Percentiles rank a stretch among this genome's conserved stretches.
Evolutionary conservation across 2,888 invertebrate species (phyloP).

Genomic region (Acanthoscelides obtectus): DNA sequence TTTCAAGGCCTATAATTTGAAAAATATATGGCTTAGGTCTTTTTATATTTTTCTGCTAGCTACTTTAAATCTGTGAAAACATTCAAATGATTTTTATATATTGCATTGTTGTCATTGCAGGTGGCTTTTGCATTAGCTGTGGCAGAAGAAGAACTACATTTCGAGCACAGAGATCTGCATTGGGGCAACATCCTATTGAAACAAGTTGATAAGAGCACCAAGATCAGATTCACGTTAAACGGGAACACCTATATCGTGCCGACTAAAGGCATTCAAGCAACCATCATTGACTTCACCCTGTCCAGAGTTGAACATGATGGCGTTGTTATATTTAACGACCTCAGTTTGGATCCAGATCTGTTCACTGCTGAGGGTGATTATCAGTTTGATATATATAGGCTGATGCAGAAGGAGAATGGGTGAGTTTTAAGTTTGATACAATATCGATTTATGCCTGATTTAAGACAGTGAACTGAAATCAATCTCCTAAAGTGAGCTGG

Average conservation of each 20-base stretch:
- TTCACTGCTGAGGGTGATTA: constrained; percentile 84
- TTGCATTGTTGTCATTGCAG: no score
- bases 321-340: constrained; percentile 68
- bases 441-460: no score
- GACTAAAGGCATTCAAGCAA: constrained; percentile 58
- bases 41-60: no score
- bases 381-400: constrained; percentile 91
- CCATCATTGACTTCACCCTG: constrained; percentile 88
- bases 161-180: constrained; percentile 95
- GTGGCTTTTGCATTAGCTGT: constrained; percentile 80
- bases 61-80: no score
- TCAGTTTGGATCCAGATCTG: constrained; percentile 69
- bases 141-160: constrained; percentile 77
- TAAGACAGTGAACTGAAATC: no score
- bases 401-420: constrained; percentile 78
- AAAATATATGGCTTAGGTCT: no score
- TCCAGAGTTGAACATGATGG: constrained; percentile 64
- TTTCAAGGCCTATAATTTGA: no score
- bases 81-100: no score
- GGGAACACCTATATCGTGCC: constrained; percentile 47
- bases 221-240: constrained; percentile 52
- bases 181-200: constrained; percentile 89
- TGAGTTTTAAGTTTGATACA: constrained; percentile 50
- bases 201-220: constrained; percentile 50
- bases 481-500: no score